These are phyloP conservation scores for Odontocolon sp. DNA, from an alignment of 2,888 invertebrate species.

Conservation along the genomic window DNA sequence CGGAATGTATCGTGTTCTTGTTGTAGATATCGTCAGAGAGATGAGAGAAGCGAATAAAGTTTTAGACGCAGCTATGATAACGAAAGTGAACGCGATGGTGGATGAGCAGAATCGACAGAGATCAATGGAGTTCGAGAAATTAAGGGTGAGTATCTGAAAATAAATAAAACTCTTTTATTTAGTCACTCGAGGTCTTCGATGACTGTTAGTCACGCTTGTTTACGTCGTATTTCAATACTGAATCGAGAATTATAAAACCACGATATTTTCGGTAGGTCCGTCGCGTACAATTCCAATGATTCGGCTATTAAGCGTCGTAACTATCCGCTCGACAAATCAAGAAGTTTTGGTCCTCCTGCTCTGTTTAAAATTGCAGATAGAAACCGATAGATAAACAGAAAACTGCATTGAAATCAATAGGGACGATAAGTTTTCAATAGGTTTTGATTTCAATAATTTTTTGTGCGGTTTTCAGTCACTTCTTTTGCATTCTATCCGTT, in stretches of 20 bases:
- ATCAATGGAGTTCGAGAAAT: slow-evolving; percentile 70
- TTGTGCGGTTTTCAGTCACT: no score
- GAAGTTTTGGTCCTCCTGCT: no score
- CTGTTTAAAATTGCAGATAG: no score
- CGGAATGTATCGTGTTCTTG: neutral
- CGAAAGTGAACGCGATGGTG: slow-evolving; percentile 74
- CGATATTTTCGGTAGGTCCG: slow-evolving; percentile 2
- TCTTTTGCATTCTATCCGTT: no score
- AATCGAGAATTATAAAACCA: slow-evolving; percentile 29
- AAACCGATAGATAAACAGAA: no score
- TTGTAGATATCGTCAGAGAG: slow-evolving; percentile 78
- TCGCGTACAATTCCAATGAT: slow-evolving; percentile 30
- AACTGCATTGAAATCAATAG: no score
- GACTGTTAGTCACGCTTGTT: slow-evolving; percentile 14
- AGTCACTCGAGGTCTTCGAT: neutral
- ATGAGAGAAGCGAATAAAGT: slow-evolving; percentile 78
- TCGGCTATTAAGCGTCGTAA: no score
- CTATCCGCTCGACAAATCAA: no score
- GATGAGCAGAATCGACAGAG: slow-evolving; percentile 72
- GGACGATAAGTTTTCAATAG: no score
- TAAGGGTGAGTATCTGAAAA: slow-evolving; percentile 70
- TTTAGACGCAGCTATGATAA: slow-evolving; percentile 76
- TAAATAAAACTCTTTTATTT: neutral
- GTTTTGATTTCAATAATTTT: no score
- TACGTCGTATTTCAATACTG: slow-evolving; percentile 41